Conservation (phyloP, 2,888 invertebrate species). For the Amphipoea lucens region DNA sequence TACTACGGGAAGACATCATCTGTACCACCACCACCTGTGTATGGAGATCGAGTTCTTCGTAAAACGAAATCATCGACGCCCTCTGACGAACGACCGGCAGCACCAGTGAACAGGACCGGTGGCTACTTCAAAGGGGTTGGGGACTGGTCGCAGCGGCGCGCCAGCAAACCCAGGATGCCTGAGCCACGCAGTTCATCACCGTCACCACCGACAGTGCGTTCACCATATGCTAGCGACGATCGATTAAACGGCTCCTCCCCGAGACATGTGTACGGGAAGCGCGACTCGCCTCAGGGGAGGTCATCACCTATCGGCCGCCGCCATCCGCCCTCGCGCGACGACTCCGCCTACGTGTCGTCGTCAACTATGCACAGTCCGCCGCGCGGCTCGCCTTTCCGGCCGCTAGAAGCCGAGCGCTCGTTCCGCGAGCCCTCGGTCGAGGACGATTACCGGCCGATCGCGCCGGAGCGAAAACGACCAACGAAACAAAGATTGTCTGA, state of each 20-base stretch:
- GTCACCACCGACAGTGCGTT: constrained; percentile 84
- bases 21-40: constrained; percentile 85
- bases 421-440: constrained; percentile 89
- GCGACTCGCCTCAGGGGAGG: constrained; percentile 86
- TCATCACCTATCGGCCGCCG: constrained; percentile 85
- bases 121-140: constrained; percentile 94
- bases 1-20: constrained; percentile 86
- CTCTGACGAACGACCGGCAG: constrained; percentile 87
- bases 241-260: constrained; percentile 84
- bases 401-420: constrained; percentile 84
- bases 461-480: constrained; percentile 92
- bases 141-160: constrained; percentile 94
- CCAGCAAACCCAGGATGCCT: constrained; percentile 88
- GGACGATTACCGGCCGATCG: constrained; percentile 89
- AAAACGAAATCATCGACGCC: constrained; percentile 90
- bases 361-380: constrained; percentile 90
- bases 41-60: constrained; percentile 86
- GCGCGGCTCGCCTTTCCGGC: constrained; percentile 88
- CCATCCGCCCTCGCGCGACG: constrained; percentile 89
- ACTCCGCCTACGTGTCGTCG: constrained; percentile 90
- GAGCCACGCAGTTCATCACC: constrained; percentile 87
- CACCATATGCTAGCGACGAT: constrained; percentile 85
- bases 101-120: constrained; percentile 84
- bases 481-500: constrained; percentile 89
- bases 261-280: constrained; percentile 84